Percentiles rank a stretch among this genome's conserved stretches.
These are phyloP conservation scores for Bufotes viridis DNA, from an alignment of 2,797 vertebrate genomes.

Conservation along the genomic window DNA sequence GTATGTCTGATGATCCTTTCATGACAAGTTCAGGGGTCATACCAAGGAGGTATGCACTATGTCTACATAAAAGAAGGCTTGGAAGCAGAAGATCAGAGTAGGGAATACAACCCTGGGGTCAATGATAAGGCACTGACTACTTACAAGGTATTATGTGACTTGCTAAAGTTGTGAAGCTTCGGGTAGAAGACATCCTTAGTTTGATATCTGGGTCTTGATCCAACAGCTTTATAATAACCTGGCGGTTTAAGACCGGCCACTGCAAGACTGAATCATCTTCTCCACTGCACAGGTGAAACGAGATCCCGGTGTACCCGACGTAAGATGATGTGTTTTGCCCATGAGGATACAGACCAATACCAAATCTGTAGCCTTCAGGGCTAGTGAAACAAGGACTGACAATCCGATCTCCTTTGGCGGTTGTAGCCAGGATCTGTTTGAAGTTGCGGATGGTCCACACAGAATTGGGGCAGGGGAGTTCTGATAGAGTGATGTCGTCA, in stretches of 20 bases:
- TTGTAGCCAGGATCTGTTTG: constrained; percentile 74
- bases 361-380: constrained; percentile 86
- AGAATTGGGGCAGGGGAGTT: constrained; percentile 82
- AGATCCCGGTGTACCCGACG: constrained; percentile 72
- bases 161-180: constrained; percentile 82
- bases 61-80: background rate
- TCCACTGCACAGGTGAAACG: constrained; percentile 85
- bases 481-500: constrained; percentile 85
- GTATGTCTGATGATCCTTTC: background rate
- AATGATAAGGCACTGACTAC: background rate
- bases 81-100: background rate
- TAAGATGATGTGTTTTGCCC: background rate
- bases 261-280: constrained; percentile 84
- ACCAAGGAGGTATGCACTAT: background rate
- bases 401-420: constrained; percentile 15
- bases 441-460: constrained; percentile 86
- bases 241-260: constrained; percentile 87
- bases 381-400: constrained; percentile 86
- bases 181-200: constrained; percentile 85
- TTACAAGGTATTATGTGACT: constrained; percentile 39
- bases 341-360: constrained; percentile 74
- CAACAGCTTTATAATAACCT: constrained; percentile 82
- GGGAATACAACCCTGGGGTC: background rate
- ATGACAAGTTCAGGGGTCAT: background rate
- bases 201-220: constrained; percentile 85